Conservation (phyloP, 2,113 vertebrate species). For the Odocoileus virginianus region DNA sequence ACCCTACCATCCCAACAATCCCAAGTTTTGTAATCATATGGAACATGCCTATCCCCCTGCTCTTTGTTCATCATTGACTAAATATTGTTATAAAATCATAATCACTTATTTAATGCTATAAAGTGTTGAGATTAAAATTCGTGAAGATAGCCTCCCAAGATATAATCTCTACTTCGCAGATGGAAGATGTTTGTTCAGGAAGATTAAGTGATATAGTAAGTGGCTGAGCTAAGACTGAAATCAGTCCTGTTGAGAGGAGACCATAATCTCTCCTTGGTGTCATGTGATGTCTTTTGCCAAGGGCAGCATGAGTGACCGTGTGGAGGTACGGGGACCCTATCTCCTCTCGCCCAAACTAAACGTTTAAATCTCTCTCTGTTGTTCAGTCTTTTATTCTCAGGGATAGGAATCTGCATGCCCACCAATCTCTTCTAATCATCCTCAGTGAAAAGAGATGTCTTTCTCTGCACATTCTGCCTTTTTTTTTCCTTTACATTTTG, state of each 20-base stretch:
- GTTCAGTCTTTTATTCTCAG: background rate
- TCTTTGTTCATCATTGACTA: background rate
- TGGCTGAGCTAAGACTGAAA: background rate
- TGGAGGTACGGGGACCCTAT: fast-evolving
- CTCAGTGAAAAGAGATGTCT: background rate
- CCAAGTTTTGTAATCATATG: background rate
- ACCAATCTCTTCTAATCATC: background rate
- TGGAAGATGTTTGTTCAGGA: background rate
- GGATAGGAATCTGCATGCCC: fast-evolving
- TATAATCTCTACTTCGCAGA: background rate
- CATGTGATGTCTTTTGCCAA: fast-evolving
- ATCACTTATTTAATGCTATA: background rate
- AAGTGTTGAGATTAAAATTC: background rate
- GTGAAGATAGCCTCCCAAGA: background rate
- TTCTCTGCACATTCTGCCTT: background rate
- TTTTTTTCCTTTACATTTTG: background rate
- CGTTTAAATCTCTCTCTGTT: background rate
- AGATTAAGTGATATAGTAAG: background rate
- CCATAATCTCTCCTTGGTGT: background rate
- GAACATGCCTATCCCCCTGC: fast-evolving
- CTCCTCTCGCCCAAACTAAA: background rate
- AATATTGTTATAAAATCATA: background rate
- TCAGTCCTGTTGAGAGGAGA: background rate
- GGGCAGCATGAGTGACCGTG: fast-evolving
- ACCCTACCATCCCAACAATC: background rate